phyloP scores from a whole-genome alignment of 2,888 invertebrate species.

The Gastrophysa polygoni region DNA sequence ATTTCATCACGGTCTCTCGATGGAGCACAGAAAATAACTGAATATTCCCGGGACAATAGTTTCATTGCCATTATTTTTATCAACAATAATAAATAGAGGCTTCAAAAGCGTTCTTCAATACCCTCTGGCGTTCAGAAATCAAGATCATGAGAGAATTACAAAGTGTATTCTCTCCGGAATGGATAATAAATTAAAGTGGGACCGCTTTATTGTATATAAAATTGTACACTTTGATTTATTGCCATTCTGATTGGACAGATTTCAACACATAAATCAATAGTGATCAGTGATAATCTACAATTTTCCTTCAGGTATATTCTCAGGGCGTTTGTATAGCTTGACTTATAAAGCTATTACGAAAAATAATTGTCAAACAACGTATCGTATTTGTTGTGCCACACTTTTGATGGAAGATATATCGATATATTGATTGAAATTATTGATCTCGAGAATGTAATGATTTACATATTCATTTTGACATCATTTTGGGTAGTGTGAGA shows the following conservation, averaged over 20 bases:
- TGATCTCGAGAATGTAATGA: too few species aligned
- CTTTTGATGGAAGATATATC: too few species aligned
- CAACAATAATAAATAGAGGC: slow-evolving; percentile 14
- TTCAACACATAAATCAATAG: slow-evolving; percentile 39
- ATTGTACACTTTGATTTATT: slow-evolving; percentile 36
- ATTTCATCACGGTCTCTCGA: too few species aligned
- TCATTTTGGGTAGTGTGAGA: too few species aligned
- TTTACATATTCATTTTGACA: too few species aligned
- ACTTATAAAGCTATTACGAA: slow-evolving; percentile 26
- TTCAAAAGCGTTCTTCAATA: slow-evolving; percentile 10
- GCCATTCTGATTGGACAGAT: slow-evolving; percentile 36
- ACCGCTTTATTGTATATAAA: slow-evolving; percentile 31
- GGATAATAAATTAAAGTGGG: slow-evolving; percentile 34
- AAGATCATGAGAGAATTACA: slow-evolving; percentile 25
- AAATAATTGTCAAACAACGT: neutral
- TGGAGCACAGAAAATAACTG: neutral
- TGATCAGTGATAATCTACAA: slow-evolving; percentile 33
- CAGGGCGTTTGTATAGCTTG: slow-evolving; percentile 10
- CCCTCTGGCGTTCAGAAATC: slow-evolving; percentile 13
- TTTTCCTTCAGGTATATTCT: slow-evolving; percentile 29
- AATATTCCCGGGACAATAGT: slow-evolving; percentile 3
- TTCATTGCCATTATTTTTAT: slow-evolving; percentile 16
- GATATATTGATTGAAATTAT: too few species aligned
- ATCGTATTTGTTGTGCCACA: too few species aligned
- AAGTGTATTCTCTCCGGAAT: slow-evolving; percentile 25